phyloP scores from a whole-genome alignment of 1,140 invertebrate species.

The Polypedilum vanderplanki region DNA sequence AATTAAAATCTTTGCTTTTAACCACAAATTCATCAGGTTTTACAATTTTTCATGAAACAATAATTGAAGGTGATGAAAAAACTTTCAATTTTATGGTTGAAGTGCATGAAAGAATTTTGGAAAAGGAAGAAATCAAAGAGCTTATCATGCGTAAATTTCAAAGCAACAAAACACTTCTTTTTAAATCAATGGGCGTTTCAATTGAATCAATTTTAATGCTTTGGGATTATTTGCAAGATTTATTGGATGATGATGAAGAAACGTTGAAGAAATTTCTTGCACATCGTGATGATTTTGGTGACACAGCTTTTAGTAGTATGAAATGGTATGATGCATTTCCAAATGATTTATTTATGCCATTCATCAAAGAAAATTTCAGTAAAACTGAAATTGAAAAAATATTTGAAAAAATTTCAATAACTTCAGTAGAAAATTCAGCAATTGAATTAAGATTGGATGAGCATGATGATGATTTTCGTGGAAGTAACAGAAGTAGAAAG shows the following conservation, averaged over 20 bases:
- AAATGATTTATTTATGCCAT: background rate
- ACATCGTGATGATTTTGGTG: constrained; percentile 4
- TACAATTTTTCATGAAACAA: constrained; percentile 14
- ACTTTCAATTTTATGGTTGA: background rate
- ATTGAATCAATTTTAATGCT: background rate
- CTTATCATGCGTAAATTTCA: background rate
- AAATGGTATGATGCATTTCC: constrained; percentile 12
- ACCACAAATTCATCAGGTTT: background rate
- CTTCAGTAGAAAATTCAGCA: background rate
- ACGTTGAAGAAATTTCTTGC: background rate
- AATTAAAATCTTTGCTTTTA: background rate
- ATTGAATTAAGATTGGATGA: background rate
- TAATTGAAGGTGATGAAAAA: background rate
- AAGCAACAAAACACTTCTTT: background rate
- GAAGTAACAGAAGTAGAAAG: background rate
- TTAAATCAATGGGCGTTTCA: background rate
- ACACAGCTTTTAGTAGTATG: background rate
- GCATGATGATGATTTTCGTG: background rate
- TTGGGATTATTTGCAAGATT: background rate
- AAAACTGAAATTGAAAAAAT: background rate
- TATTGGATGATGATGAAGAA: background rate
- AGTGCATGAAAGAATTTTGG: background rate
- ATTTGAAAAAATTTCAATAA: background rate
- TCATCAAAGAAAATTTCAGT: background rate
- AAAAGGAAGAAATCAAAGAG: background rate